Evolutionary conservation across 2,797 vertebrate species (phyloP).

Genomic region (Falco cherrug): DNA sequence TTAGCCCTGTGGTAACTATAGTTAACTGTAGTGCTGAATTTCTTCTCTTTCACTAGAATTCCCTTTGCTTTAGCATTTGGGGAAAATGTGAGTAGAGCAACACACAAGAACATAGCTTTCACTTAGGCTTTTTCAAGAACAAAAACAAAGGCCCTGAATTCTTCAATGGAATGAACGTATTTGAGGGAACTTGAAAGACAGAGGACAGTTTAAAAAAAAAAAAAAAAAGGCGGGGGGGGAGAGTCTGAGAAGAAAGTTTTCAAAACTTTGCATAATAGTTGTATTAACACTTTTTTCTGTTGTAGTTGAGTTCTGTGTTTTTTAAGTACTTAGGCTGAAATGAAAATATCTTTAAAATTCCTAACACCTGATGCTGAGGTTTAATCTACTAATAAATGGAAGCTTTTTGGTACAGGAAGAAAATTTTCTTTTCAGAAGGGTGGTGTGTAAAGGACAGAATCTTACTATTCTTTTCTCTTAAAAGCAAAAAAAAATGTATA

Average conservation of each 20-base stretch:
- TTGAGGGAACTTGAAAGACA: not conserved
- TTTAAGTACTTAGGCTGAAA: not conserved
- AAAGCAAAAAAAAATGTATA: not conserved
- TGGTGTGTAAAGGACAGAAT: not conserved
- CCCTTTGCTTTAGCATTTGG: not conserved
- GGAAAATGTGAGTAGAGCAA: not conserved
- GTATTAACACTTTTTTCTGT: not conserved
- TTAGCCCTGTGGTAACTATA: not conserved
- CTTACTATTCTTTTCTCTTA: not conserved
- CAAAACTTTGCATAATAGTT: not conserved
- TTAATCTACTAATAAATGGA: not conserved
- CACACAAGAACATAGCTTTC: not conserved
- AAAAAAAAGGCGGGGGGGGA: fast-evolving
- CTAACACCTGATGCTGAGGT: not conserved
- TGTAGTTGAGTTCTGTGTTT: not conserved
- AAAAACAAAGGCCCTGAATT: not conserved
- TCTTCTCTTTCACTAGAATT: not conserved
- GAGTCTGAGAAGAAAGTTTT: not conserved
- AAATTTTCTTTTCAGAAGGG: not conserved
- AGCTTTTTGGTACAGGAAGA: fast-evolving
- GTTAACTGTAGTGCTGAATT: not conserved
- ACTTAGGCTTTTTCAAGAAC: not conserved
- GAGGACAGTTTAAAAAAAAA: not conserved
- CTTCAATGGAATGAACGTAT: not conserved
- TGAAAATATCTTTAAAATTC: too few relatives aligned